Conservation (phyloP, 35 echinoderm and acorn worm species). For the Heliocidaris tuberculata region DNA sequence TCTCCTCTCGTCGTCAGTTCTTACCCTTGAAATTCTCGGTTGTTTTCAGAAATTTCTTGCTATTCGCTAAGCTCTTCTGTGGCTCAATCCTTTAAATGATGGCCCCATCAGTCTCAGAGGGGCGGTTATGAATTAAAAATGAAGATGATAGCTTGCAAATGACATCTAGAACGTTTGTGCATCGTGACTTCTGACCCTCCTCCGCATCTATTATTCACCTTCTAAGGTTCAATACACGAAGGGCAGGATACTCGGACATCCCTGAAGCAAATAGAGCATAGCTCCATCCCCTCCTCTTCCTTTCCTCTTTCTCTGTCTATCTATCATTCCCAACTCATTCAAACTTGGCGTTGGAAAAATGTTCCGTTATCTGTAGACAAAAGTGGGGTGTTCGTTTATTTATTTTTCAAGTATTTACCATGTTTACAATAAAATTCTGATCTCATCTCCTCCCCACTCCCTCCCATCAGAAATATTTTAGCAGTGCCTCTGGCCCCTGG, state of each 20-base stretch:
- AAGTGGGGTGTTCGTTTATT: no score
- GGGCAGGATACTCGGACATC: background rate
- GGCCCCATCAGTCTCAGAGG: background rate
- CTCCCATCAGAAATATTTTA: no score
- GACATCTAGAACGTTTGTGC: conserved; percentile 9
- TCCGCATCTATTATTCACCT: background rate
- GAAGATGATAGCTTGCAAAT: conserved; percentile 3
- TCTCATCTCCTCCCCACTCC: no score
- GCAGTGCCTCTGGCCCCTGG: no score
- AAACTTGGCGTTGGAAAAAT: no score
- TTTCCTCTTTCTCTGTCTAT: no score
- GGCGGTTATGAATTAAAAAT: background rate
- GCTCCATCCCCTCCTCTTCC: background rate
- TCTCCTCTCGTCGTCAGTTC: background rate
- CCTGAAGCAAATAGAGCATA: background rate
- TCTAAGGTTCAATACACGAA: background rate
- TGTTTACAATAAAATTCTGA: no score
- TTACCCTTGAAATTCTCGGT: background rate
- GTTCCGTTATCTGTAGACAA: no score
- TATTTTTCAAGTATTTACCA: no score
- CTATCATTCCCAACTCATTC: no score
- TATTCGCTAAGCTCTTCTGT: background rate
- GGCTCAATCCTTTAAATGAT: background rate
- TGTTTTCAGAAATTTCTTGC: background rate
- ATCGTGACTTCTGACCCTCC: background rate